Conservation (phyloP, 2,888 invertebrate species). For the Xestobium rufovillosum region DNA sequence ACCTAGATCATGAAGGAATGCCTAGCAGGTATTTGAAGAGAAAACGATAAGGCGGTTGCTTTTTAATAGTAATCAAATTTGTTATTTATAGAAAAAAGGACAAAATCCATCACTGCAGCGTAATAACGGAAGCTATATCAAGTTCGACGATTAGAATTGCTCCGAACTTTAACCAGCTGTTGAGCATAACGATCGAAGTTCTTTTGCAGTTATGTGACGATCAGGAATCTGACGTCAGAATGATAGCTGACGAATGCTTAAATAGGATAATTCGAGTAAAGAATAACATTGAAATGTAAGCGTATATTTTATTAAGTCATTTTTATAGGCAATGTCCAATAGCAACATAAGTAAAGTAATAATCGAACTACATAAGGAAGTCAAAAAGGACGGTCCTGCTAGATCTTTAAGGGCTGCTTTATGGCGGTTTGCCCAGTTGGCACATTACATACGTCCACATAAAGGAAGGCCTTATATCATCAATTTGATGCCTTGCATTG, state of each 20-base stretch:
- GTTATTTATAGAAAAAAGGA: conserved; percentile 59
- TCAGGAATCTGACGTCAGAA: conserved; percentile 66
- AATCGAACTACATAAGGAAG: conserved; percentile 74
- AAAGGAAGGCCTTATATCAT: conserved; percentile 72
- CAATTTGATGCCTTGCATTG: conserved; percentile 65
- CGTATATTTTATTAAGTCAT: no score
- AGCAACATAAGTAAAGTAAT: conserved; percentile 65
- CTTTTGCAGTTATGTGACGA: conserved; percentile 68
- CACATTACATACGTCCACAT: conserved; percentile 66
- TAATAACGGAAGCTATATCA: conserved; percentile 65
- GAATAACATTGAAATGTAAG: no score
- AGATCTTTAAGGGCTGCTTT: conserved; percentile 69
- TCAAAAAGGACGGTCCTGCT: conserved; percentile 67
- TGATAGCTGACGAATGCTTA: conserved; percentile 74
- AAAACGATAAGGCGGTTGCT: conserved; percentile 5
- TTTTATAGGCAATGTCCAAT: conserved; percentile 51
- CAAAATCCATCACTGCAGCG: conserved; percentile 63
- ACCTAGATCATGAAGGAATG: conserved; percentile 24
- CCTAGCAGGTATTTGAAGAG: conserved; percentile 8
- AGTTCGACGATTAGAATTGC: conserved; percentile 53
- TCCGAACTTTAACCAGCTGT: conserved; percentile 55
- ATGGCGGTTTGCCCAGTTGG: conserved; percentile 67
- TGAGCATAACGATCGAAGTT: conserved; percentile 64
- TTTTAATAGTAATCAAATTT: neutral
- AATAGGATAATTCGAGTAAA: conserved; percentile 63